Evolutionary conservation across 1,140 invertebrate species (phyloP), one percentile per base, ranked within the genome.

Genomic region (Drosophila lini): DNA sequence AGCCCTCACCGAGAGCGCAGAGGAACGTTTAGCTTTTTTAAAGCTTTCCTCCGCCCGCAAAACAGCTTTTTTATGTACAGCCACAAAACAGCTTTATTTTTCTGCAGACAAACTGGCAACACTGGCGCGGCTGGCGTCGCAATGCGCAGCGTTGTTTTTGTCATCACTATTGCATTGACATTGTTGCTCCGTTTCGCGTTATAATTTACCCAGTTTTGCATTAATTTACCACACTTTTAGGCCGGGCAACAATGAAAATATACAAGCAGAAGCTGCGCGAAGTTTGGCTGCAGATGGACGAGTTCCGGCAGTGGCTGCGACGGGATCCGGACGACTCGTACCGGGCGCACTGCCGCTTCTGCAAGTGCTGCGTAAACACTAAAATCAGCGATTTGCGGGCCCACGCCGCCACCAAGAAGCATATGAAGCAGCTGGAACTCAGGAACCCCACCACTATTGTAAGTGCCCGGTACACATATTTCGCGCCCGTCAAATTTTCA

Each of bases 291-390:
- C 83, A 83, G 36, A 86, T 86, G 82, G 83, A 85, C 0, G 82
- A 86, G 60, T 86, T 86, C 40, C 52, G 71, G 31, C 62, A 63
- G 3, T 86, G 82, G 82, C 28, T 86, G 42, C 70, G 82, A 0
- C 63, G 82, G 11, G 84, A 86, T 19, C 82, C 83, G 4, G 83
- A 86, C 25, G 82, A 86, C 41, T 83, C 82, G 6, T 86, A 86
- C 25, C 67, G 82, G n/a, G 82, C 82, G 32, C 80, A 74, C 10
- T 86, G 82, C 31, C 76, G 84, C n/a, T 76, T 83, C 13, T 86
- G 82, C 60, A 86, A 86, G 57, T 86, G 82, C 53, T 77, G 83
- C n/a, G 83, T 86, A 10, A 86, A 86, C 52, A 86, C 82, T 22
- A 86, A 86, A 65, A 74, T 86, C n/a, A 82, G 75, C 31, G 82